These are phyloP conservation scores for Strongylocentrotus purpuratus DNA, from an alignment of 35 echinoderm and acorn worm species.

Conservation along the genomic window DNA sequence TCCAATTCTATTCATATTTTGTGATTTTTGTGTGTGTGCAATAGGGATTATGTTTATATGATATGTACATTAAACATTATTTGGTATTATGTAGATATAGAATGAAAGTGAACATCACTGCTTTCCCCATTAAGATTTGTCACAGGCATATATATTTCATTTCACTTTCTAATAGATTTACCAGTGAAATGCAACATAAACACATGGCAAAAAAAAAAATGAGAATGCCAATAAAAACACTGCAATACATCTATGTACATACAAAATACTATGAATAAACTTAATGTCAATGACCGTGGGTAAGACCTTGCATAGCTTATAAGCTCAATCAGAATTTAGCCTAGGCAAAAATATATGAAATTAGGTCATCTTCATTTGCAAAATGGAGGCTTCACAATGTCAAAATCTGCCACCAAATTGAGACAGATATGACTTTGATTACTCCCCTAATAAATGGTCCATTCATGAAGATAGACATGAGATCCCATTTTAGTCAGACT, in stretches of 20 bases:
- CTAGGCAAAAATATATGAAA: neutral
- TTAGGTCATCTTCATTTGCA: neutral
- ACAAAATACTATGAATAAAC: neutral
- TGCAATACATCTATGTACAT: neutral
- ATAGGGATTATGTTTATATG: too few relatives aligned
- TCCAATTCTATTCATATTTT: too few relatives aligned
- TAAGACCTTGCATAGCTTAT: neutral
- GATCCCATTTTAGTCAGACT: neutral
- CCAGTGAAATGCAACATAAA: neutral
- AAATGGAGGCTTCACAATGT: neutral
- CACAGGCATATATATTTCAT: neutral
- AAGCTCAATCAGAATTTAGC: neutral
- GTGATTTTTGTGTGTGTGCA: too few relatives aligned
- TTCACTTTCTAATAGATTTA: neutral
- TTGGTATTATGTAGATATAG: too few relatives aligned
- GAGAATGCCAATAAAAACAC: neutral
- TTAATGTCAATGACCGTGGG: constrained; percentile 30
- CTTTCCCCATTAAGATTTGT: neutral
- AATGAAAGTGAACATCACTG: too few relatives aligned
- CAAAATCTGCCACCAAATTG: constrained; percentile 2
- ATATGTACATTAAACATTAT: too few relatives aligned
- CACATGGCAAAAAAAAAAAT: neutral
- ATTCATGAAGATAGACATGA: neutral
- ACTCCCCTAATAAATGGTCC: neutral
- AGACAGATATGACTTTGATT: constrained; percentile 8